phyloP scores from a whole-genome alignment of 1,140 invertebrate species.

The Yoshiicerus persimilis region DNA sequence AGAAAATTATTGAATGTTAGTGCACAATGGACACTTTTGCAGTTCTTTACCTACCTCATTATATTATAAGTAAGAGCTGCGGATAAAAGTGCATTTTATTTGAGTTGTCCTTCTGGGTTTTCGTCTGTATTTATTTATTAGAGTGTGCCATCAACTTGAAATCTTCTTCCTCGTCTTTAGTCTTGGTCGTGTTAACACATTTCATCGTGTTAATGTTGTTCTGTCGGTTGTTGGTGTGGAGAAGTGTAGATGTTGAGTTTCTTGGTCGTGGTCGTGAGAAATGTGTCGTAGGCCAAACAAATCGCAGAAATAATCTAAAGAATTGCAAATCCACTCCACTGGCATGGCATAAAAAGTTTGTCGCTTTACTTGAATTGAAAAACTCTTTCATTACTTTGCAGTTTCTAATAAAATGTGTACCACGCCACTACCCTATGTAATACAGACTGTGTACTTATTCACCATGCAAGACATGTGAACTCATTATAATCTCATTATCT shows the following conservation, averaged over 20 bases:
- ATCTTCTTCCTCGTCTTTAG: background rate
- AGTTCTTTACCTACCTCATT: background rate
- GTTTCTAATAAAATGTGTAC: background rate
- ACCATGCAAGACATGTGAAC: background rate
- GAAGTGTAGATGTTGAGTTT: background rate
- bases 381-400: background rate
- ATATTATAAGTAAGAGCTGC: background rate
- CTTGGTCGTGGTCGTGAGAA: conserved; percentile 18
- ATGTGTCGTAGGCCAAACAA: conserved; percentile 4
- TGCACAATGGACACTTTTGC: background rate
- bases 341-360: background rate
- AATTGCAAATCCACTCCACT: background rate
- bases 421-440: background rate
- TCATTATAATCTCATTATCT: background rate
- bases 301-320: background rate
- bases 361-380: background rate
- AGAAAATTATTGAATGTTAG: background rate
- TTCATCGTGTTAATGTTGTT: background rate
- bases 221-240: background rate
- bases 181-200: background rate
- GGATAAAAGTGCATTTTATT: background rate
- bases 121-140: background rate
- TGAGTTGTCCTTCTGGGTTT: background rate
- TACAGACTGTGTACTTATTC: background rate
- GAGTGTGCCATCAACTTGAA: background rate